These are phyloP conservation scores for Popillia japonica DNA, from an alignment of 1,140 invertebrate genomes.

Conservation along the genomic window DNA sequence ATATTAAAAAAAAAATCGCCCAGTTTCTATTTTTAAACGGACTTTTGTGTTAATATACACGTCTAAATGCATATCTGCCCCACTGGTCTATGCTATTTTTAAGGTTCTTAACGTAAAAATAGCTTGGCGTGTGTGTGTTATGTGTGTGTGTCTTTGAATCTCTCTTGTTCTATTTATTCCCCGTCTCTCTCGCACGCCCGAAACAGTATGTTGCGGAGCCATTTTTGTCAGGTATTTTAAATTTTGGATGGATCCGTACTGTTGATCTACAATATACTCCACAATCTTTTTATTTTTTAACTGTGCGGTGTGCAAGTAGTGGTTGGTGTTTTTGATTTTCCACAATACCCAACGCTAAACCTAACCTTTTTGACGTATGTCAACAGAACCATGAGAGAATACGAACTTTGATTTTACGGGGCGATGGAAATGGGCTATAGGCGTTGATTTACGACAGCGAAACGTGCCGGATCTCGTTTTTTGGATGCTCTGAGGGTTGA, in stretches of 20 bases:
- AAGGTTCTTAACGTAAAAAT: slow-evolving; percentile 57
- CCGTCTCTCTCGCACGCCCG: slow-evolving; percentile 12
- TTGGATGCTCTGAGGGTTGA: slow-evolving; percentile 41
- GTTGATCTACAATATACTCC: neutral
- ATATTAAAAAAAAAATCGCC: slow-evolving; percentile 51
- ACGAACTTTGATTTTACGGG: slow-evolving; percentile 20
- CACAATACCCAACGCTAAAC: neutral
- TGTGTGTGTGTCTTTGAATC: slow-evolving; percentile 44
- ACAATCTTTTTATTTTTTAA: neutral
- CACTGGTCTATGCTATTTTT: slow-evolving; percentile 58
- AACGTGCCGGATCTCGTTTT: neutral
- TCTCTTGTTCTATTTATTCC: slow-evolving; percentile 39
- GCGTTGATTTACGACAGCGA: neutral
- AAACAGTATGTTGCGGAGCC: slow-evolving; percentile 56
- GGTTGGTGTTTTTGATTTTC: slow-evolving; percentile 28
- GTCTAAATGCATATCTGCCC: slow-evolving; percentile 56
- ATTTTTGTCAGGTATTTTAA: slow-evolving; percentile 53
- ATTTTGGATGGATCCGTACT: slow-evolving; percentile 38
- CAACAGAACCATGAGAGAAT: slow-evolving; percentile 40
- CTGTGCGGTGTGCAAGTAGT: slow-evolving; percentile 18
- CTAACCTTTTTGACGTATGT: slow-evolving; percentile 43
- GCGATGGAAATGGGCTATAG: slow-evolving; percentile 20
- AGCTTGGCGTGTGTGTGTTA: slow-evolving; percentile 49
- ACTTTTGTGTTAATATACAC: slow-evolving; percentile 50
- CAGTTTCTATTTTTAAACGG: slow-evolving; percentile 56